Base-by-base conservation (phyloP, 2,113 vertebrate genomes). In the Thoracochromis brauschi region DNA sequence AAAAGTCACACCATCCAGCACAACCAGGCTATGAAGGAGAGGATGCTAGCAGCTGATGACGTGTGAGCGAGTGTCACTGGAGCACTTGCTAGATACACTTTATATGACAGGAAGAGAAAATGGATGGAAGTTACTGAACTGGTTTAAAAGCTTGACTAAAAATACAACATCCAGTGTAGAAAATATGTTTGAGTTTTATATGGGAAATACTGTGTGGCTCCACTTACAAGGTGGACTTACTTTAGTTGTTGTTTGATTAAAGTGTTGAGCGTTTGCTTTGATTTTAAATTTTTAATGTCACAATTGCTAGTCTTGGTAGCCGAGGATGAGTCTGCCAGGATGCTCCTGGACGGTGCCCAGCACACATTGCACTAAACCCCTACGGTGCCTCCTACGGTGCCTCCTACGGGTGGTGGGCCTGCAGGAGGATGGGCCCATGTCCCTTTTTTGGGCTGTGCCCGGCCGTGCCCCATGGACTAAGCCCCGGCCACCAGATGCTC, bases 301-400 rank as follows among this genome's bases (percentile, higher is more conserved):
- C 53, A 54, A 24, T 57, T 57, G 24, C 26, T 5, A 58, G 0
- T 1, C 24, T 58, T 58, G 4, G 4, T 58, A 58, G 26, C 16
- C 13, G 1, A 58, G 24, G 24, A 16, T 1, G 0, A 16, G 0
- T 16, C 0, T 5, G 4, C 55, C 24, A 58, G 24, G 55, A 16
- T 0, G 0, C 55, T 58, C 55, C 55, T 29, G 55, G 24, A 29
- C 2, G 0, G 24, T 29, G 24, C 0, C 55, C 13, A 1, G 4
- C 21, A 57, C 54, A 26, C n/a, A 53, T 53, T 53, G 19, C 49
- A 53, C 49, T n/a, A 9, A n/a, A 53, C 49, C 49, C 19, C 5
- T 53, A n/a, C 9, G 5, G 49, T 3, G 1, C 53, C 53, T 0
- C 19, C 5, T 53, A n/a, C 9, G 5, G 49, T 3, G 1, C 53